Evolutionary conservation across 2,888 invertebrate species (phyloP), one percentile per base, ranked within the genome.

Genomic region (Parnassius mnemosyne): DNA sequence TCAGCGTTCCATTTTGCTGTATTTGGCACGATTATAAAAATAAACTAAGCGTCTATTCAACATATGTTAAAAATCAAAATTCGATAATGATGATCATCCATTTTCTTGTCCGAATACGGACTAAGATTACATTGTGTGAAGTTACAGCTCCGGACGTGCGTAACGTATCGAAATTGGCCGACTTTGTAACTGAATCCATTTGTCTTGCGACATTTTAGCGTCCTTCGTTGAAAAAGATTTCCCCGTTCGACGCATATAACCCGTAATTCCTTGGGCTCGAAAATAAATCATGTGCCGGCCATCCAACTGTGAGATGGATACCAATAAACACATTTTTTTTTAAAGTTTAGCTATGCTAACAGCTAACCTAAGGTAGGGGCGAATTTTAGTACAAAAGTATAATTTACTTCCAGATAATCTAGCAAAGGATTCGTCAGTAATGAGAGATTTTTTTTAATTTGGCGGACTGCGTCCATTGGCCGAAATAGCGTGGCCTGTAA

Each of bases 201-300:
- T 25, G 55, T 55, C 55, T 25, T 20, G 46, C 34, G 34, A 25
- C 7, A 34, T 34, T 34, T 34, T 34, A 34, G 34, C 7, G 34
- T 34, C 34, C 9, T 47, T 2, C 47, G 47, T 13, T 12, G 13
- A 12, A 12, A 13, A 49, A 49, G 49, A 13, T 49, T 13, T 49
- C 10, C 16, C 51, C 13, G 20, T 11, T 20, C 44, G 54, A 20
- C 16, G 43, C 44, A 20, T 1, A 11, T 16, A 20, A 3, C 25
- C 16, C 7, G 20, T 42, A 20, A 16, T 49, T 13, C 49, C 1
- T 11, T 9, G 7, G 13, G 13, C 16, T 49, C 10, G 10, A 13
- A 51, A 43, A 13, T 44, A 54, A 54, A 54, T 54, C 44, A 54
- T 12, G 41, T 53, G 43, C 10, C n/a, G 42, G 34, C 42, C 42